Evolutionary conservation across 2,888 invertebrate species (phyloP).

Genomic region (Helicoverpa assulta): DNA sequence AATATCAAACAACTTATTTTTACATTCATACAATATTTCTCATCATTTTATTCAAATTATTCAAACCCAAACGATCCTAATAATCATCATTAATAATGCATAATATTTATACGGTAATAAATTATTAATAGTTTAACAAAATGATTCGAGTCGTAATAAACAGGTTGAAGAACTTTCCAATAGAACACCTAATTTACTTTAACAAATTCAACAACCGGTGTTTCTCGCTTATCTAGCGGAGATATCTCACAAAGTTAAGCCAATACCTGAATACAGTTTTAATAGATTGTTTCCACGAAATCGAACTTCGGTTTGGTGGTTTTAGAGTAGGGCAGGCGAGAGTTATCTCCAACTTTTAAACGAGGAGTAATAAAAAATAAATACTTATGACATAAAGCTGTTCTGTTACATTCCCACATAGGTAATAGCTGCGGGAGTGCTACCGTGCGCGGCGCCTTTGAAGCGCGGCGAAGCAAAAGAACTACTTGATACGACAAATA

Average conservation of each 20-base stretch:
- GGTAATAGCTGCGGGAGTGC: conserved; percentile 77
- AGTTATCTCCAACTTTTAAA: conserved; percentile 68
- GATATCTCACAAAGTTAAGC: conserved; percentile 62
- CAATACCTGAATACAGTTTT: conserved; percentile 59
- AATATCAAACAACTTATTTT: conserved; percentile 26
- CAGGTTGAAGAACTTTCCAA: conserved; percentile 59
- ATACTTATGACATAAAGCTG: conserved; percentile 71
- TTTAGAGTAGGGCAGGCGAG: conserved; percentile 64
- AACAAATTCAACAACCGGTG: conserved; percentile 58
- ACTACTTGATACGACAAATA: conserved; percentile 89
- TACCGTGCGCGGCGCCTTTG: conserved; percentile 86
- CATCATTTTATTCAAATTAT: conserved; percentile 27
- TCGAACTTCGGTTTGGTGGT: conserved; percentile 67
- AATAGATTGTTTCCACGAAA: conserved; percentile 77
- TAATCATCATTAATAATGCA: conserved; percentile 41
- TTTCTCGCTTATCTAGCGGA: conserved; percentile 53
- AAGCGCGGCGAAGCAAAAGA: conserved; percentile 76
- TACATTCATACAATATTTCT: conserved; percentile 18
- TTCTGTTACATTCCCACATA: conserved; percentile 78
- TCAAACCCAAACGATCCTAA: conserved; percentile 31
- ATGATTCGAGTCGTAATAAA: conserved; percentile 24
- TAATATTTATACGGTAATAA: conserved; percentile 51
- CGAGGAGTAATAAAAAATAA: conserved; percentile 78
- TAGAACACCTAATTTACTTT: conserved; percentile 52
- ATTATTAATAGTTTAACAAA: conserved; percentile 27